These are phyloP conservation scores for Bacillus rossius DNA, from an alignment of 1,140 invertebrate genomes.

Conservation along the genomic window DNA sequence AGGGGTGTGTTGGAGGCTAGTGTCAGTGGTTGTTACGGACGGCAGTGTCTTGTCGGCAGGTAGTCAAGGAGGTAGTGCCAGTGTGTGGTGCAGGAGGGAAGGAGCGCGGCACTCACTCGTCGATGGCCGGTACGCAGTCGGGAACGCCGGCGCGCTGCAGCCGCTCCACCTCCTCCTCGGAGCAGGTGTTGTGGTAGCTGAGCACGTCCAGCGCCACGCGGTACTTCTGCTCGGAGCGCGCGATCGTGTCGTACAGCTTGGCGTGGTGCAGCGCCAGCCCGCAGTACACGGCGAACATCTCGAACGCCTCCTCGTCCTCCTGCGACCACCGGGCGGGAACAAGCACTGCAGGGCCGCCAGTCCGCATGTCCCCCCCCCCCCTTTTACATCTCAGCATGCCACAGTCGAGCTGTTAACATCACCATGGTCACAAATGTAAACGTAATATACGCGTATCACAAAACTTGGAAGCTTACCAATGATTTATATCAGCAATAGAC, in stretches of 20 bases:
- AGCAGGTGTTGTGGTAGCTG: constrained; percentile 77
- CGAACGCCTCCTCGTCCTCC: constrained; percentile 76
- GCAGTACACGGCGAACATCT: constrained; percentile 80
- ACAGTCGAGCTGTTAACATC: neutral
- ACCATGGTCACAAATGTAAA: too few relatives aligned
- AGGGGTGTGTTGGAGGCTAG: too few relatives aligned
- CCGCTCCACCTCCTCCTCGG: constrained; percentile 56
- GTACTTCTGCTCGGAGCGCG: constrained; percentile 78
- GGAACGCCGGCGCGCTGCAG: constrained; percentile 38
- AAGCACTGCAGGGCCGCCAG: neutral
- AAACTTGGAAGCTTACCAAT: too few relatives aligned
- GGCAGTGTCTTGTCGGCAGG: too few relatives aligned
- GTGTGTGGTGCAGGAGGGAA: too few relatives aligned
- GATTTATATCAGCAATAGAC: too few relatives aligned
- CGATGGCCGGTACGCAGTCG: constrained; percentile 37
- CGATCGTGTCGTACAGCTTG: constrained; percentile 78
- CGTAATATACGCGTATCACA: too few relatives aligned
- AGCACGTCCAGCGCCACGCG: constrained; percentile 74
- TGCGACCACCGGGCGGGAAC: constrained; percentile 22
- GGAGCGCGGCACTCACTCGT: constrained; percentile 45
- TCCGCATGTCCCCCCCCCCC: neutral
- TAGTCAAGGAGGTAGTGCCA: too few relatives aligned
- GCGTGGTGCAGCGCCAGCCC: constrained; percentile 80
- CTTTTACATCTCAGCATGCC: neutral
- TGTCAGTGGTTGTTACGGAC: too few relatives aligned